Percentiles rank a stretch among this genome's conserved stretches.
These are phyloP conservation scores for Ceratina japonica DNA, from an alignment of 1,140 invertebrate species.

Conservation along the genomic window DNA sequence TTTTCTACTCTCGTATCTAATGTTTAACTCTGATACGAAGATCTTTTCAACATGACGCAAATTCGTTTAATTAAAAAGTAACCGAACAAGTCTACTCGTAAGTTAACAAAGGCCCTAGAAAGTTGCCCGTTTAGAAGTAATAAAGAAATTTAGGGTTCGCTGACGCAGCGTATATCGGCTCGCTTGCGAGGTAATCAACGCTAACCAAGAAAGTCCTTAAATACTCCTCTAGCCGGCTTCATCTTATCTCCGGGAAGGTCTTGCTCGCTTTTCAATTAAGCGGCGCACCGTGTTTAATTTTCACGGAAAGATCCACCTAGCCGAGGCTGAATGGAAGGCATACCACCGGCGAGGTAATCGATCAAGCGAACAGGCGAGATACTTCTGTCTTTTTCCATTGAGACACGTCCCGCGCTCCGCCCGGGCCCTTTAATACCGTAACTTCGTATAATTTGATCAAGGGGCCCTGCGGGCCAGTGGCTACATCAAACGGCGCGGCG, in stretches of 20 bases:
- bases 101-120: not conserved
- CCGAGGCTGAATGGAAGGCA: conserved; percentile 24
- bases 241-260: conserved; percentile 20
- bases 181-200: conserved; percentile 37
- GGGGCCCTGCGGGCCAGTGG: conserved; percentile 49
- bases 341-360: conserved; percentile 41
- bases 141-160: not conserved
- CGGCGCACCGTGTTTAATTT: conserved; percentile 52
- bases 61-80: not conserved
- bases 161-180: conserved; percentile 8
- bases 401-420: not conserved
- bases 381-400: too few species aligned
- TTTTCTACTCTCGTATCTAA: too few species aligned
- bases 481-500: conserved; percentile 62
- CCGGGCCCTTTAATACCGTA: conserved; percentile 22
- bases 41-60: too few species aligned
- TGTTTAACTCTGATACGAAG: too few species aligned
- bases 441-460: conserved; percentile 72
- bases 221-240: conserved; percentile 32
- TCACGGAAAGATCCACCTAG: conserved; percentile 41
- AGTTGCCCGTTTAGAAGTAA: not conserved
- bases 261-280: conserved; percentile 56
- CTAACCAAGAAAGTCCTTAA: conserved; percentile 48
- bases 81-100: not conserved
- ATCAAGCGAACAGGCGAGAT: conserved; percentile 37